Evolutionary conservation across 1,140 invertebrate genomes (phyloP).

Genomic region (Drosophila parabipectinata): DNA sequence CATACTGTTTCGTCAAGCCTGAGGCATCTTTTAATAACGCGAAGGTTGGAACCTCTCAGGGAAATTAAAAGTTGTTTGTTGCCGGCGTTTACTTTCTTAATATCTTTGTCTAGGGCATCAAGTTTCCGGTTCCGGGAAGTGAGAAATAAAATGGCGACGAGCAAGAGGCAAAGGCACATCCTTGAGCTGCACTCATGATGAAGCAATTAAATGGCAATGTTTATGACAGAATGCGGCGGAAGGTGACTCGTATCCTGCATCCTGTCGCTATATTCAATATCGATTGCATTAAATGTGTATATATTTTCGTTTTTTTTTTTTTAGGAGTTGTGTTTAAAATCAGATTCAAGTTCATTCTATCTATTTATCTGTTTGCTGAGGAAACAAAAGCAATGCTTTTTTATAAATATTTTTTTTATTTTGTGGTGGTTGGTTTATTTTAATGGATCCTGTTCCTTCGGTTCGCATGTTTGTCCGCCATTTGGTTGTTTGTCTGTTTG

Average conservation of each 20-base stretch:
- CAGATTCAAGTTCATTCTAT: background rate
- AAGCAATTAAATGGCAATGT: constrained; percentile 53
- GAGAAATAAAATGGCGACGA: constrained; percentile 28
- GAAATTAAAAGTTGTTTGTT: background rate
- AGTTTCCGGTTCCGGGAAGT: constrained; percentile 3
- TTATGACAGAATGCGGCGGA: constrained; percentile 4
- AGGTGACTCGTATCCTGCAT: constrained; percentile 19
- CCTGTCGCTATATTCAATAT: constrained; percentile 8
- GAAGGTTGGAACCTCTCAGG: background rate
- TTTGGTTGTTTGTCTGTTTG: constrained; percentile 51
- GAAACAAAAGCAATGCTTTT: too few relatives aligned
- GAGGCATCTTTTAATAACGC: background rate
- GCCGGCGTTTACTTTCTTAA: constrained; percentile 2
- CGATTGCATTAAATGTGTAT: background rate
- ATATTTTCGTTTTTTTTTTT: background rate
- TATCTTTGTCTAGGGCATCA: constrained; percentile 3
- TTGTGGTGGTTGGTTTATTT: background rate
- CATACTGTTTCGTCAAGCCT: background rate
- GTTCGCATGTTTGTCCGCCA: constrained; percentile 17
- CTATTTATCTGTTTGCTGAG: background rate
- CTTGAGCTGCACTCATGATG: constrained; percentile 37
- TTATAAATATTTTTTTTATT: background rate
- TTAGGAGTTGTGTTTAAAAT: background rate
- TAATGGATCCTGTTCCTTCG: constrained; percentile 4
- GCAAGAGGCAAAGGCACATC: constrained; percentile 28